A percentile compares a stretch with the other conserved stretches of the same genome.
phyloP scores from a whole-genome alignment of 2,888 invertebrate genomes.

The Tenthredo mesomela region DNA sequence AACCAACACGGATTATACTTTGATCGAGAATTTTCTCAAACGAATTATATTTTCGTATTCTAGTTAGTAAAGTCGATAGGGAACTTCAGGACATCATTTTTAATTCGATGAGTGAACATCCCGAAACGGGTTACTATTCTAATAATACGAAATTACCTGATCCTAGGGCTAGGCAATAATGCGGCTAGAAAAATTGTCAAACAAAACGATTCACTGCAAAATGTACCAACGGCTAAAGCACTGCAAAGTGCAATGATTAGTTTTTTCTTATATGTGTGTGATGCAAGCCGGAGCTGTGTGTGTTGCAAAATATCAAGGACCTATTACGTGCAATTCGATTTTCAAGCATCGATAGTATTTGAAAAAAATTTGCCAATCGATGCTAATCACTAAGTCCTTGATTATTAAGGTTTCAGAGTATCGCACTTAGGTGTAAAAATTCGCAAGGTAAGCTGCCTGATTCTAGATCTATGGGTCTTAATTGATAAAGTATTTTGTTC shows the following conservation, averaged over 20 bases:
- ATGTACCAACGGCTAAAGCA: background rate
- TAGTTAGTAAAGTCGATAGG: background rate
- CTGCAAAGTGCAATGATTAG: background rate
- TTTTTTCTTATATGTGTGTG: background rate
- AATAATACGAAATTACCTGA: background rate
- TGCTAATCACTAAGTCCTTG: slow-evolving; percentile 17
- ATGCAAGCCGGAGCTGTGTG: too few species aligned
- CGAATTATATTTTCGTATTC: background rate
- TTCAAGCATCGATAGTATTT: background rate
- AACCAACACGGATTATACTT: background rate
- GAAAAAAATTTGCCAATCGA: background rate
- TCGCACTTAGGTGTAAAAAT: slow-evolving; percentile 1
- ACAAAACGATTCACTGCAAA: background rate
- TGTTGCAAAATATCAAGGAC: background rate
- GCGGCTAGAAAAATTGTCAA: background rate
- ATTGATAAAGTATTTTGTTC: background rate
- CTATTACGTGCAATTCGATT: background rate
- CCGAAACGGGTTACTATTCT: background rate
- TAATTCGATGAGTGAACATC: background rate
- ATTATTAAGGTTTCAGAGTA: background rate
- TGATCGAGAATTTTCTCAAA: background rate
- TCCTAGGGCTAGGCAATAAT: background rate
- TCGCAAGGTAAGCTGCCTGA: background rate
- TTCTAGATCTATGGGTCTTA: background rate
- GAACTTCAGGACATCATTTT: background rate